These are phyloP conservation scores for Stenolophus ochropezus DNA, from an alignment of 2,888 invertebrate genomes.

Conservation along the genomic window DNA sequence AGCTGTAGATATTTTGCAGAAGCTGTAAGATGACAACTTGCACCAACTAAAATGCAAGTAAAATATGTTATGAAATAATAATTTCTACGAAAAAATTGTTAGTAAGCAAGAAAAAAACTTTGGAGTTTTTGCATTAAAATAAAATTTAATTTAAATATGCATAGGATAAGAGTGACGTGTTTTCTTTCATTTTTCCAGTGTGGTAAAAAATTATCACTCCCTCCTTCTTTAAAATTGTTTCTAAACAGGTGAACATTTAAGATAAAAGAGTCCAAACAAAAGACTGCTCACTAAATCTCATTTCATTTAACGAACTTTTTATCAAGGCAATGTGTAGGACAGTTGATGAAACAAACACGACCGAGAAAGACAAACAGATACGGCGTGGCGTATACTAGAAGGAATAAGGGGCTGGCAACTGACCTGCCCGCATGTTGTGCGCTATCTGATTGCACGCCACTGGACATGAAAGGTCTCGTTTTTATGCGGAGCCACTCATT, in stretches of 20 bases:
- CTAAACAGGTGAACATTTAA: conserved; percentile 38
- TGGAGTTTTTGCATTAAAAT: too few species aligned
- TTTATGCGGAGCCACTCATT: conserved; percentile 35
- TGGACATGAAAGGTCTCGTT: conserved; percentile 54
- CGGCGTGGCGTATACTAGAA: not conserved
- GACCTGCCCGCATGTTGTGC: conserved; percentile 40
- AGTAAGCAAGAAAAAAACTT: too few species aligned
- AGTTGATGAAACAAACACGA: conserved; percentile 45
- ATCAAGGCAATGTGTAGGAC: conserved; percentile 50
- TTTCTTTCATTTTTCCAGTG: not conserved
- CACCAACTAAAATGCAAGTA: too few species aligned
- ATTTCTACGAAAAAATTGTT: too few species aligned
- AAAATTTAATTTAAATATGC: too few species aligned
- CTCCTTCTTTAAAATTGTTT: conserved; percentile 9
- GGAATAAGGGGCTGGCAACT: not conserved
- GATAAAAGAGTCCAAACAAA: conserved; percentile 46
- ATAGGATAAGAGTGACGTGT: not conserved
- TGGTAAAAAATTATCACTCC: not conserved
- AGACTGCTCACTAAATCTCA: conserved; percentile 44
- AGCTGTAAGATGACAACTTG: too few species aligned
- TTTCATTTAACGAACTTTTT: conserved; percentile 52
- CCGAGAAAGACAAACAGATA: conserved; percentile 1
- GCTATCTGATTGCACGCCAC: conserved; percentile 53
- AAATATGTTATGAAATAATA: too few species aligned
- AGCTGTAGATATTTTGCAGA: too few species aligned